Evolutionary conservation across 1,140 invertebrate genomes (phyloP), one percentile per base, ranked within the genome.

Genomic region (Conopomorpha cramerella): DNA sequence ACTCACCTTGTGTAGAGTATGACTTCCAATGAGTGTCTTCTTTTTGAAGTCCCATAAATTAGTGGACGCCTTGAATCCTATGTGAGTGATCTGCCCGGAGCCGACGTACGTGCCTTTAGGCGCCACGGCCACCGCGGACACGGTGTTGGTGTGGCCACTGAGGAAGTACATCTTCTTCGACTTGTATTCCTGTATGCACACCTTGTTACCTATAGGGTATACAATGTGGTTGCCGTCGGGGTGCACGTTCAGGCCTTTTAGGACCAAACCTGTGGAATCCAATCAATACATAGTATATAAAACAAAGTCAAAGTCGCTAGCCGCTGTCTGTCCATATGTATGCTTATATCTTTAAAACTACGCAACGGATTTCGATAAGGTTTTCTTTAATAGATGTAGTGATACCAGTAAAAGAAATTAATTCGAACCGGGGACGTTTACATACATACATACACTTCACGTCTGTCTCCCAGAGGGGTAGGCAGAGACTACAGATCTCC

Each of bases 81-180:
- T 91, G 52, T 94, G 87, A 55, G 90, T 96, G 8, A 91, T 84
- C 70, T 95, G 92, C 0, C 94, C 93, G 7, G 92, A 93, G 13
- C 90, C 93, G 19, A 96, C 71, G 50, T 86, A 92, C 16, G 85
- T 85, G 26, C 93, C 93, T 43, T 82, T 81, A 1, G 82, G 80
- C 2, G 93, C 95, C 4, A 96, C 54, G 36, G 87, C 86, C 8
- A 97, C 67, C 17, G 91, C 85, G 0, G 92, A 89, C 23, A 97
- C 87, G 29, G 84, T 83, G 71, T 95, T 92, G 0, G 87, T 87
- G 55, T 96, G 93, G 0, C 92, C 92, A 27, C 84, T 82, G 16
- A 96, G 78, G 58, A 94, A 93, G 29, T 74, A 60, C 66, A 93
- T 91, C 46, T 84, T 81, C 48, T 86, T 85, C 1, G 82, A 86